Evolutionary conservation across 2,113 vertebrate genomes (phyloP).

Genomic region (Labeo catla): DNA sequence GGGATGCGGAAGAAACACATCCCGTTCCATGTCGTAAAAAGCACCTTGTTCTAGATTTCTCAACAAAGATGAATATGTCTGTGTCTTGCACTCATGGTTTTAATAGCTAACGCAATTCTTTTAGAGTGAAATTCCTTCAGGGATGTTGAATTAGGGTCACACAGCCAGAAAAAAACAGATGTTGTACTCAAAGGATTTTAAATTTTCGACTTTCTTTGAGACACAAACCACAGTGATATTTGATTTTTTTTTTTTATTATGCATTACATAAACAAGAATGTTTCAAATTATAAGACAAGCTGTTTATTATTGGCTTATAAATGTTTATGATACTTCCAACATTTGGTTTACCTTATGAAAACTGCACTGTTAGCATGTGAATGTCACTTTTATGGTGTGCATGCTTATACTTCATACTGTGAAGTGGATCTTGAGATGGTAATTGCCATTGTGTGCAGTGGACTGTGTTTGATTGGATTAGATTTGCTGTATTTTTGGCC

Average conservation of each 20-base stretch:
- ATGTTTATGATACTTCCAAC: background rate
- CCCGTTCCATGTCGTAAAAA: constrained; percentile 6
- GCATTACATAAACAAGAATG: background rate
- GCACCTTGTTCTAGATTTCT: constrained; percentile 50
- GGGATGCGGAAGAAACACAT: background rate
- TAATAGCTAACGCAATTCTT: constrained; percentile 4
- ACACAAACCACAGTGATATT: background rate
- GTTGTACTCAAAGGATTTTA: constrained; percentile 3
- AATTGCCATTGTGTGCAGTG: constrained; percentile 13
- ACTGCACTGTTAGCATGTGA: background rate
- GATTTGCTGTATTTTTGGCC: constrained; percentile 27
- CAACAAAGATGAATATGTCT: constrained; percentile 35
- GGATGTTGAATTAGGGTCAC: constrained; percentile 41
- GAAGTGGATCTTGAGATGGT: background rate
- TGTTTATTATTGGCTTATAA: background rate
- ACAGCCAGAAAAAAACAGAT: constrained; percentile 23
- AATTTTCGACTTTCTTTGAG: background rate
- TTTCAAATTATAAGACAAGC: background rate
- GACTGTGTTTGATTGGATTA: constrained; percentile 32
- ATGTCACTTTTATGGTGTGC: background rate
- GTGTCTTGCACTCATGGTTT: background rate
- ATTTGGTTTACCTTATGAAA: background rate
- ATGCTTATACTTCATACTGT: constrained; percentile 2
- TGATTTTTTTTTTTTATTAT: background rate
- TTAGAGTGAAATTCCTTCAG: constrained; percentile 21